phyloP scores from a whole-genome alignment of 1,140 invertebrate genomes.

The Drosophila neocordata region DNA sequence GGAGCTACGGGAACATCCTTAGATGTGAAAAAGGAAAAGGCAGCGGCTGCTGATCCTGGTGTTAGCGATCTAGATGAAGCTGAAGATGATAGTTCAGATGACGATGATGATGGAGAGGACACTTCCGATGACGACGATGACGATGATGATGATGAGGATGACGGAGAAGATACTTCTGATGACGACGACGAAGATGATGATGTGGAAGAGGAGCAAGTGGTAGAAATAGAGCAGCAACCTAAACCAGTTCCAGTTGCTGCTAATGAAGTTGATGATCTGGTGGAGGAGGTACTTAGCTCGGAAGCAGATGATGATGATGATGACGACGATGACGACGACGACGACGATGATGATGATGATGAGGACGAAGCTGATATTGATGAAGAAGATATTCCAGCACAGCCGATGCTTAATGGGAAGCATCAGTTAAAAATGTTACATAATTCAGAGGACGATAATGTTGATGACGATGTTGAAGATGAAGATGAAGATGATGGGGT shows the following conservation, averaged over 20 bases:
- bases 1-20: neutral
- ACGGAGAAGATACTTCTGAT: constrained; percentile 26
- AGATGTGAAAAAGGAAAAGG: neutral
- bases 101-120: constrained; percentile 34
- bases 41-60: constrained; percentile 7
- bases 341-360: constrained; percentile 22
- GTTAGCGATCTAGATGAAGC: constrained; percentile 55
- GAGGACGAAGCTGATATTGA: neutral
- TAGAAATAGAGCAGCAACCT: constrained; percentile 37
- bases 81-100: constrained; percentile 27
- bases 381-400: neutral
- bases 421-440: neutral
- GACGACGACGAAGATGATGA: constrained; percentile 40
- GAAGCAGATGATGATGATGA: constrained; percentile 30
- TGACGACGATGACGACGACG: constrained; percentile 7
- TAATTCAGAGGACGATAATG: constrained; percentile 8
- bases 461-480: constrained; percentile 4
- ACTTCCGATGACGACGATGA: constrained; percentile 44
- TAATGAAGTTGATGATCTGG: constrained; percentile 48
- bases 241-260: constrained; percentile 31
- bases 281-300: constrained; percentile 45
- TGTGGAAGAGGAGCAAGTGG: constrained; percentile 37
- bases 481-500: constrained; percentile 20
- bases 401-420: neutral
- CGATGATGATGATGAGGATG: constrained; percentile 46